Evolutionary conservation across 2,797 vertebrate species (phyloP).

Genomic region (Xenopus petersii): DNA sequence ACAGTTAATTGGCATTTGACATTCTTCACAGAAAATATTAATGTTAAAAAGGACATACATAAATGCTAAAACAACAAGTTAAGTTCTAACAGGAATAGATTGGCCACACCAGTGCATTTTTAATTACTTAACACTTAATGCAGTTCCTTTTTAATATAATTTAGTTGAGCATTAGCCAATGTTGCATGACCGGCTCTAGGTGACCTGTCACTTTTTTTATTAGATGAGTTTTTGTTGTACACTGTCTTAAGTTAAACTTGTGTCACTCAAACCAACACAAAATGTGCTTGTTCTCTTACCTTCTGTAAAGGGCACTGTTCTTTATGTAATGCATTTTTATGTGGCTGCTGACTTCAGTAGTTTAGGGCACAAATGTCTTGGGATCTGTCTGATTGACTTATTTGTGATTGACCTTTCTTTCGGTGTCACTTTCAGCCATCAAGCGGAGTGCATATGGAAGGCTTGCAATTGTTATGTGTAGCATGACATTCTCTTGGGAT

Average conservation of each 20-base stretch:
- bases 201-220: background rate
- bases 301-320: slow-evolving; percentile 37
- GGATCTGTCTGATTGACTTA: slow-evolving; percentile 44
- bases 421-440: slow-evolving; percentile 34
- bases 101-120: too few species aligned
- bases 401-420: slow-evolving; percentile 48
- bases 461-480: slow-evolving; percentile 19
- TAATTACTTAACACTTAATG: too few species aligned
- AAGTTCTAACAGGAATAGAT: too few species aligned
- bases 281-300: slow-evolving; percentile 35
- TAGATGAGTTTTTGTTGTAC: slow-evolving; percentile 1
- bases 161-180: background rate
- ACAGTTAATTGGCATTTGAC: too few species aligned
- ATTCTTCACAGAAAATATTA: too few species aligned
- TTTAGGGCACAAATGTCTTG: slow-evolving; percentile 34
- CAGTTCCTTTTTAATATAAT: background rate
- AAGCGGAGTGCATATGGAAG: slow-evolving; percentile 4
- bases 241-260: slow-evolving; percentile 2
- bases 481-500: slow-evolving; percentile 25
- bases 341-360: slow-evolving; percentile 32
- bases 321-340: slow-evolving; percentile 45
- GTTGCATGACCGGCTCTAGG: background rate
- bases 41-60: too few species aligned
- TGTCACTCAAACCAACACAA: slow-evolving; percentile 44
- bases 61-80: too few species aligned